Conservation (phyloP, 1,140 invertebrate genomes). For the Phthorimaea operculella region DNA sequence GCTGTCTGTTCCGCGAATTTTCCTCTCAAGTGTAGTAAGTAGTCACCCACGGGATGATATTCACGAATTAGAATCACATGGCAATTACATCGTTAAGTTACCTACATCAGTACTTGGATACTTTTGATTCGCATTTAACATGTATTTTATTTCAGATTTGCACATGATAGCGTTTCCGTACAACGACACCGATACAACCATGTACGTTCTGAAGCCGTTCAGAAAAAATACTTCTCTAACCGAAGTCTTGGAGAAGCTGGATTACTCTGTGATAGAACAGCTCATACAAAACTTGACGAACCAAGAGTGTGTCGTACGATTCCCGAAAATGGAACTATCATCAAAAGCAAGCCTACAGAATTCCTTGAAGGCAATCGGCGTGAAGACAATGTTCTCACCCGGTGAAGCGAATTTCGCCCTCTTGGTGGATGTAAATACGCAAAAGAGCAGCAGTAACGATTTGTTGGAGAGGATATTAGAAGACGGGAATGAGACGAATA, state of each 20-base stretch:
- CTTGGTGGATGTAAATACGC: conserved; percentile 53
- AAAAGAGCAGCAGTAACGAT: conserved; percentile 25
- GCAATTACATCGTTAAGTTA: too few species aligned
- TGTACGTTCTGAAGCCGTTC: conserved; percentile 78
- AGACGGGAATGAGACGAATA: conserved; percentile 16
- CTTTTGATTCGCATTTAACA: too few species aligned
- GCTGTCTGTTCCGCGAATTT: too few species aligned
- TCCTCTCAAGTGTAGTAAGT: too few species aligned
- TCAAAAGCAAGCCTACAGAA: conserved; percentile 67
- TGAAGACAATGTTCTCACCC: conserved; percentile 72
- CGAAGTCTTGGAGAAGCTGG: conserved; percentile 68
- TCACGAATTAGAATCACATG: too few species aligned
- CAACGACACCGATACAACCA: conserved; percentile 71
- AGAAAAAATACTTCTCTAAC: conserved; percentile 47
- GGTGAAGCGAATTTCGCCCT: conserved; percentile 72
- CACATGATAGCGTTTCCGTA: conserved; percentile 81
- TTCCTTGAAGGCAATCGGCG: conserved; percentile 70
- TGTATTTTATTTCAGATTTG: conserved; percentile 62
- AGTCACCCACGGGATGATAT: too few species aligned
- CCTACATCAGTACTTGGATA: too few species aligned
- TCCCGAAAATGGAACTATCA: conserved; percentile 78
- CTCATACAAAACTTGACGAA: conserved; percentile 63
- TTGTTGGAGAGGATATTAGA: conserved; percentile 28
- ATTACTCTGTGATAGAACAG: conserved; percentile 63
- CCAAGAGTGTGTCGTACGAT: conserved; percentile 66